Conservation (phyloP, 2,888 invertebrate species). For the Sarcophaga subvicina region DNA sequence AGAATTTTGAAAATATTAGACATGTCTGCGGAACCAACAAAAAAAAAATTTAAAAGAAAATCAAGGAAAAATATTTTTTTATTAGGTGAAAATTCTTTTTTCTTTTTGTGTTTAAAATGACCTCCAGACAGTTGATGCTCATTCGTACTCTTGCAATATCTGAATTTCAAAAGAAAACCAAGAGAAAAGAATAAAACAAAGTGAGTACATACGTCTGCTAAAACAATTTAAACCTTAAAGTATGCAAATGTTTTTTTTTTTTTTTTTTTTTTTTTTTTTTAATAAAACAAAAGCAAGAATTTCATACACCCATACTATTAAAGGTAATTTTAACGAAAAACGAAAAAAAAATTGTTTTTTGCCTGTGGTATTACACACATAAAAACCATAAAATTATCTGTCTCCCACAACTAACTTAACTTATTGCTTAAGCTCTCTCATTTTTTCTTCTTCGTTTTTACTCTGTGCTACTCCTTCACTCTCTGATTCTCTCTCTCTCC, state of each 20-base stretch:
- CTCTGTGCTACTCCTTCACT: neutral
- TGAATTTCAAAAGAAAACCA: no score
- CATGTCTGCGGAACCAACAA: constrained; percentile 21
- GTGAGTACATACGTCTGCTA: neutral
- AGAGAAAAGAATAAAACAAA: constrained; percentile 9
- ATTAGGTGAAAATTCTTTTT: neutral
- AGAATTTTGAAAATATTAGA: neutral
- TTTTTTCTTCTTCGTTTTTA: neutral
- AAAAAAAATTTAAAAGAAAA: neutral
- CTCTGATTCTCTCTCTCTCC: neutral
- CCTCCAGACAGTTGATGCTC: constrained; percentile 59
- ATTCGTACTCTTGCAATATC: neutral
- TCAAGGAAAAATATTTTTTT: neutral
- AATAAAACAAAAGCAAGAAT: constrained; percentile 17
- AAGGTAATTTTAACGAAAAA: neutral
- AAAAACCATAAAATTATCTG: constrained; percentile 23
- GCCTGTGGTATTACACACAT: neutral
- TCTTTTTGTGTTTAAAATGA: constrained; percentile 37
- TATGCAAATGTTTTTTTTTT: constrained; percentile 38
- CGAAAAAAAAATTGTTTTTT: constrained; percentile 2
- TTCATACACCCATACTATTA: neutral
- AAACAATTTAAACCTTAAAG: constrained; percentile 24
- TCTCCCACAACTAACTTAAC: neutral
- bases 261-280: neutral
- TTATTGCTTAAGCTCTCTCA: neutral